Percentiles rank a stretch among this genome's conserved stretches.
phyloP scores from a whole-genome alignment of 2,113 vertebrate genomes.

The Kobus ellipsiprymnus region DNA sequence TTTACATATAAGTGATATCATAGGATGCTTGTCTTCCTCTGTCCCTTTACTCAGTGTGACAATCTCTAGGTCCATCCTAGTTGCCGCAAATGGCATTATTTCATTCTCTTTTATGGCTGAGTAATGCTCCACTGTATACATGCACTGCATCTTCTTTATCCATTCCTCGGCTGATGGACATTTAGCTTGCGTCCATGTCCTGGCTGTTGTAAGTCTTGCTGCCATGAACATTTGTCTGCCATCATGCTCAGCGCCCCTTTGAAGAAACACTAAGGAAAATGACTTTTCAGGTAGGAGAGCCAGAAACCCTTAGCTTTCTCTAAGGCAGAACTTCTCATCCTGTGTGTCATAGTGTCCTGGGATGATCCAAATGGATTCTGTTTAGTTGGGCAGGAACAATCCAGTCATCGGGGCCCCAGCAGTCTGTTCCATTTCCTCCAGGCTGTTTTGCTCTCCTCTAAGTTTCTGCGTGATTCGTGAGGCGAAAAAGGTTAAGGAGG shows the following conservation, averaged over 20 bases:
- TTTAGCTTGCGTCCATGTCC: background rate
- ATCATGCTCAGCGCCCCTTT: background rate
- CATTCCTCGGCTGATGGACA: accelerated
- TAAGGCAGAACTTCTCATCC: background rate
- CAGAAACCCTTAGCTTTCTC: background rate
- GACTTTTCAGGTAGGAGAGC: background rate
- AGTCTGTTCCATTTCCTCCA: background rate
- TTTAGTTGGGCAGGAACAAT: background rate
- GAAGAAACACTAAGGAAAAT: background rate
- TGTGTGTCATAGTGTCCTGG: background rate
- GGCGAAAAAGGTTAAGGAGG: background rate
- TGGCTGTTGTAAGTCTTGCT: background rate
- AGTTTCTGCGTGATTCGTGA: background rate
- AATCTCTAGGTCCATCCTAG: background rate
- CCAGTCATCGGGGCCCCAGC: background rate
- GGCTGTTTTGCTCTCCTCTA: background rate
- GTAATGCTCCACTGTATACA: background rate
- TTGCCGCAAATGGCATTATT: background rate
- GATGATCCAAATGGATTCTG: background rate
- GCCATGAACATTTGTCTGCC: background rate
- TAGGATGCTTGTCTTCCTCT: background rate
- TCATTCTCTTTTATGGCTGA: background rate
- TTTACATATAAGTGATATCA: background rate
- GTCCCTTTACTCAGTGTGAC: background rate
- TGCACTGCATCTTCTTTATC: background rate